Evolutionary conservation across 2,888 invertebrate species (phyloP), one percentile per base, ranked within the genome.

Genomic region (Dusona sp.): DNA sequence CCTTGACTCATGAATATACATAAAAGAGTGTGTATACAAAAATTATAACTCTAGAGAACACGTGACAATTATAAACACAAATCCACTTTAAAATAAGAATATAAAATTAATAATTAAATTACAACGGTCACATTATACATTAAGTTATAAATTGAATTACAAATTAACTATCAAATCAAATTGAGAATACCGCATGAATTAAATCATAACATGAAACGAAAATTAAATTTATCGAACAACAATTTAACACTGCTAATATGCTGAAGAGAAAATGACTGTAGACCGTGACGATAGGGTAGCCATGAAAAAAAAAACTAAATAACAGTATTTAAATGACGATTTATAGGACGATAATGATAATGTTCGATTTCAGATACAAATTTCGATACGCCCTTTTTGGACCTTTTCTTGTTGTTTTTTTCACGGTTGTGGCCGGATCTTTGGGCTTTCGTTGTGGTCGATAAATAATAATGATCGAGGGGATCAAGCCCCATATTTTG

Each of bases 401-500:
- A 29, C 57, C 68, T 64, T 78, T 65, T 64, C 16, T 84, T 68
- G 45, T 77, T 81, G 65, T 67, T 61, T 61, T 22, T 61, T 29
- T 16, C 11, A 81, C 67, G 74, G 67, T 33, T 33, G 73, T 74
- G 54, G 61, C 79, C 33, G 38, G 67, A 83, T 80, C 79, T 51
- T 73, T 83, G 86, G 83, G 83, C 77, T 65, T 61, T 45, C 72
- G 68, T 78, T 73, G 77, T 73, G 86, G 73, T 78, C 86, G 68
- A 86, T 86, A 83, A 83, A 86, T 77, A 77, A 80, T 80, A 86
- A 86, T 81, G 67, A 74, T 81, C 86, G 75, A 77, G 83, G 77
- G 83, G 65, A 83, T 79, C 83, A 48, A 65, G 75, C 65, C 86
- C 86, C 73, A 68, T 78, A 81, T 68, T 86, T 86, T 80, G 86